Conservation (phyloP, 2,797 vertebrate species). For the Vultur gryphus region DNA sequence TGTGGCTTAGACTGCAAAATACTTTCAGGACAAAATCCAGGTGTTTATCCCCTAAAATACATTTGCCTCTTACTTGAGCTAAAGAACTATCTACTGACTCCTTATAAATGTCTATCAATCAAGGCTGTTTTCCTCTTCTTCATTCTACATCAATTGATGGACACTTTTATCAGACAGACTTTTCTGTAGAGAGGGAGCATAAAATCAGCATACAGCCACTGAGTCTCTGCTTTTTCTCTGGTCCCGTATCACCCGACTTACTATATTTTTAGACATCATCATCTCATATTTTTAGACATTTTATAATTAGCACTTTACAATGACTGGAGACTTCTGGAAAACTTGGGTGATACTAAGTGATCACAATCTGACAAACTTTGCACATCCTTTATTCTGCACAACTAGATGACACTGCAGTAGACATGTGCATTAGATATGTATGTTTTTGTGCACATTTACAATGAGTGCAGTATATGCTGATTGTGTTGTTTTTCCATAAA, state of each 20-base stretch:
- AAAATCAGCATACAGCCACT: neutral
- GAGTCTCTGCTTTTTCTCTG: neutral
- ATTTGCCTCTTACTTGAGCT: neutral
- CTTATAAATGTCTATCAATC: neutral
- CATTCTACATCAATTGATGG: neutral
- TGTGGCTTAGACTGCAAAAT: neutral
- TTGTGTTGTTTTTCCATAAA: neutral
- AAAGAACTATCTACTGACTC: neutral
- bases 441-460: neutral
- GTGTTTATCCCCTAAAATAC: neutral
- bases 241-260: neutral
- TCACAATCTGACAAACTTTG: neutral
- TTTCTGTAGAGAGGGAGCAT: neutral
- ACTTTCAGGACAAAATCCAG: neutral
- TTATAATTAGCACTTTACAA: neutral
- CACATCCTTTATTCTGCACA: neutral
- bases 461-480: neutral
- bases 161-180: neutral
- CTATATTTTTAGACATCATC: neutral
- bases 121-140: neutral
- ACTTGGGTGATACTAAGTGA: neutral
- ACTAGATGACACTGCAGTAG: neutral
- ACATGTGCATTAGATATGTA: neutral
- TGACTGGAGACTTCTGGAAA: neutral
- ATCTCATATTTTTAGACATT: neutral